Conservation (phyloP, 2,797 vertebrate genomes). For the Syngnathus rostellatus region DNA sequence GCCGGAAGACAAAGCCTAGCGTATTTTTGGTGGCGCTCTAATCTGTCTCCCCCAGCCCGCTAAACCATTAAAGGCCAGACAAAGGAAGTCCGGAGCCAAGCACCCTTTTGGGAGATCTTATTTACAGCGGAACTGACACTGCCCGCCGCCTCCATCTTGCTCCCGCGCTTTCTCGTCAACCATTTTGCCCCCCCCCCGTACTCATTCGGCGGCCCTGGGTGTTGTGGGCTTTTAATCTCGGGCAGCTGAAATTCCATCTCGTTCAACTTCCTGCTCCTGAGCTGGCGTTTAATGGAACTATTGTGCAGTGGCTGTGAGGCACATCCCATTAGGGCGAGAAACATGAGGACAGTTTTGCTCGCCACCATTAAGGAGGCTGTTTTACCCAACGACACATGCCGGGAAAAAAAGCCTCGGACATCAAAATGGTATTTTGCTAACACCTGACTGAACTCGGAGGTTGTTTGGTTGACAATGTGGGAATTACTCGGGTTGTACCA, state of each 20-base stretch:
- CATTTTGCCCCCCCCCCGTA: constrained; percentile 10
- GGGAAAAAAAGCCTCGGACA: not conserved
- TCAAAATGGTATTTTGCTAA: not conserved
- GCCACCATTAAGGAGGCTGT: constrained; percentile 18
- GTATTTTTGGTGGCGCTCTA: constrained; percentile 59
- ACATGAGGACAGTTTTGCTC: constrained; percentile 24
- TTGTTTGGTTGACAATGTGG: not conserved
- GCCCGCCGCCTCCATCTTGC: constrained; percentile 59
- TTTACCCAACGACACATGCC: not conserved
- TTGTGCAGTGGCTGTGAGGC: constrained; percentile 57
- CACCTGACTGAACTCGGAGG: not conserved
- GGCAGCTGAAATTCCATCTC: constrained; percentile 64
- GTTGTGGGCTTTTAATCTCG: constrained; percentile 60
- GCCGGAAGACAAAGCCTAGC: constrained; percentile 57
- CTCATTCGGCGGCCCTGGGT: constrained; percentile 37
- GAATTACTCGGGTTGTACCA: not conserved
- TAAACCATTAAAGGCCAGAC: constrained; percentile 65
- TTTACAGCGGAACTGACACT: constrained; percentile 68
- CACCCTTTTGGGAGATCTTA: constrained; percentile 67
- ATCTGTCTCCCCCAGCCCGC: constrained; percentile 62
- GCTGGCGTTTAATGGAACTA: constrained; percentile 63
- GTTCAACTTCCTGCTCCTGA: constrained; percentile 59
- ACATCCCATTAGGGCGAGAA: constrained; percentile 53
- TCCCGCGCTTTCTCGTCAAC: constrained; percentile 49
- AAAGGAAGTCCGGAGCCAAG: constrained; percentile 61